Evolutionary conservation across 2,888 invertebrate genomes (phyloP).

Genomic region (Parapristionchus giblindavisi): DNA sequence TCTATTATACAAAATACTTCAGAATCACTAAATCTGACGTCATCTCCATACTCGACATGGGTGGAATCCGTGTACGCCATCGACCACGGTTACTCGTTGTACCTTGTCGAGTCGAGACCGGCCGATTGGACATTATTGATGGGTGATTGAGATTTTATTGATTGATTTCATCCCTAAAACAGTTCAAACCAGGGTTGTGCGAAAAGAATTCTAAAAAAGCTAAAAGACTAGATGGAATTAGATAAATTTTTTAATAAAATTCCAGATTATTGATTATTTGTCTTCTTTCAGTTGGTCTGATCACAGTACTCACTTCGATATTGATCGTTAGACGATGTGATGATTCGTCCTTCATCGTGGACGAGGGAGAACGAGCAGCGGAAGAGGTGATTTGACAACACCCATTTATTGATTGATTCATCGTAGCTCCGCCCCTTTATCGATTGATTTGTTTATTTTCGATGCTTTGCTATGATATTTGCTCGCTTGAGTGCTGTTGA

Average conservation of each 20-base stretch:
- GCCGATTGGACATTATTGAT: slow-evolving; percentile 14
- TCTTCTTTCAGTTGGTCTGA: slow-evolving; percentile 19
- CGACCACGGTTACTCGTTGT: slow-evolving; percentile 52
- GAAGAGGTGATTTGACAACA: no score
- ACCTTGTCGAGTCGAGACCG: slow-evolving; percentile 49
- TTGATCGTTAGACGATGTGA: slow-evolving; percentile 47
- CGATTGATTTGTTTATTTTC: no score
- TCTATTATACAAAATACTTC: no score
- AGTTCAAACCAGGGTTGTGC: no score
- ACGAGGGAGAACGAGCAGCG: slow-evolving; percentile 54
- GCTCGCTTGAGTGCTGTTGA: no score
- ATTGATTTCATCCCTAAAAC: no score
- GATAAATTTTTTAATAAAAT: not conserved
- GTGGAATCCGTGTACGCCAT: slow-evolving; percentile 59
- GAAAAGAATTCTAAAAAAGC: no score
- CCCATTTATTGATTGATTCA: no score
- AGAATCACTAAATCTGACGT: no score
- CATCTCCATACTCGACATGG: slow-evolving; percentile 58
- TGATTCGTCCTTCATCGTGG: slow-evolving; percentile 54
- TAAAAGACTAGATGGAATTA: not conserved
- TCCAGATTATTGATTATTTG: no score
- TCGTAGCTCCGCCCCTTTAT: no score
- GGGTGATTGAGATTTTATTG: not conserved
- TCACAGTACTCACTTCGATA: slow-evolving; percentile 42
- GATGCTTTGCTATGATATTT: no score